Percentiles rank a stretch among this genome's conserved stretches.
Conservation (phyloP, 1,140 invertebrate species). For the Neuroterus valhalla region DNA sequence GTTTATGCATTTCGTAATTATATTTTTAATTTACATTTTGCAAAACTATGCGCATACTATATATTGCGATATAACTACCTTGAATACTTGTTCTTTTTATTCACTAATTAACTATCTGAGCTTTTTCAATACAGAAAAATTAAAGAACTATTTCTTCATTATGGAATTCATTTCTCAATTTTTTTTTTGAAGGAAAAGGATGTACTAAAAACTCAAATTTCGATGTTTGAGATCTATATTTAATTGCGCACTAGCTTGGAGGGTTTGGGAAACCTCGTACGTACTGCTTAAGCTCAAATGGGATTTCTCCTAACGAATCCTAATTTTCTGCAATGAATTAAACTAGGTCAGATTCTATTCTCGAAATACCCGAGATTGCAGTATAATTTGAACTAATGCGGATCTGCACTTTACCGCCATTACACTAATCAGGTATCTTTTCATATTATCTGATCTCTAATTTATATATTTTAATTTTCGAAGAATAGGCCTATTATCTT, state of each 20-base stretch:
- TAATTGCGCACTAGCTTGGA: background rate
- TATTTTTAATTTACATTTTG: too few species aligned
- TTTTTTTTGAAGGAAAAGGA: background rate
- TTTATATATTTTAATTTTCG: too few species aligned
- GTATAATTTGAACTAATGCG: conserved; percentile 1
- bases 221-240: background rate
- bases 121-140: too few species aligned
- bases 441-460: too few species aligned
- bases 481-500: too few species aligned
- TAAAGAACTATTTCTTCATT: too few species aligned
- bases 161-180: background rate
- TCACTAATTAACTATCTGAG: too few species aligned
- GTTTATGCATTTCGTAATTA: too few species aligned
- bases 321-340: conserved; percentile 10
- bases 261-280: conserved; percentile 13
- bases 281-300: background rate
- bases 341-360: conserved; percentile 13
- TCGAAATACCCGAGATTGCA: background rate
- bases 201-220: conserved; percentile 15
- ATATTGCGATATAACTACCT: too few species aligned
- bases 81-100: too few species aligned
- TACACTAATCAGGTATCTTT: background rate
- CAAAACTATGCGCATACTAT: too few species aligned
- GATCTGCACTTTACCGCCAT: background rate
- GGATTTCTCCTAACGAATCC: background rate